Base-by-base conservation (phyloP, 1,140 invertebrate genomes). In the Elysia chlorotica region DNA sequence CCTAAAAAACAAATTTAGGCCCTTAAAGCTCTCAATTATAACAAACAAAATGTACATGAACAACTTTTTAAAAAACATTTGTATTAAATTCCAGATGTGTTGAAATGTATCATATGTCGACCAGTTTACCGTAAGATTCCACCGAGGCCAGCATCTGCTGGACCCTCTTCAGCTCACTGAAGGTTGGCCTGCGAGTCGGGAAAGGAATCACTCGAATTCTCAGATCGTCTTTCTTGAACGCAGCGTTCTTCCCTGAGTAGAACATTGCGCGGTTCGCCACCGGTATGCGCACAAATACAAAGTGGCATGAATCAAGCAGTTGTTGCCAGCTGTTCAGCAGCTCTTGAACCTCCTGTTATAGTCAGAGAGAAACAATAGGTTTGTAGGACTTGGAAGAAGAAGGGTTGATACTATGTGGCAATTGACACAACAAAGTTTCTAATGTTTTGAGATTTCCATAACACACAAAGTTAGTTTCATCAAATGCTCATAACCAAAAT, bases 291-390 rank as follows among this genome's bases (percentile, higher is more conserved):
- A 93, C 92, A 66, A 96, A 91, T 56, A 96, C 92, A n/a, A 92
- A 80, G n/a, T 91, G 89, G 82, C 94, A 94, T 28, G 89, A 88
- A 25, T 85, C 88, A 1, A 96, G 87, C 38, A 93, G 90, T 19
- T 88, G 83, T 28, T 89, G 86, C 94, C 94, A 96, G 0, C 88
- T 86, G 17, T 90, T 84, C 36, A 95, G 79, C 36, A 95, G 90
- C 19, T 93, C 92, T 90, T 93, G 91, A 5, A 96, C 90, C 82
- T 95, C 93, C 93, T 95, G 83, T n/a, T n/a, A n/a, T n/a, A n/a
- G n/a, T n/a, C n/a, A n/a, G n/a, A n/a, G n/a, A n/a, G n/a, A n/a
- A n/a, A n/a, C n/a, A n/a, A n/a, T n/a, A n/a, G n/a, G n/a, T n/a
- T n/a, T n/a, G n/a, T n/a, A n/a, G n/a, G n/a, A n/a, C n/a, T n/a